Base-by-base conservation (phyloP, 2,113 vertebrate genomes). In the Anoura caudifer region DNA sequence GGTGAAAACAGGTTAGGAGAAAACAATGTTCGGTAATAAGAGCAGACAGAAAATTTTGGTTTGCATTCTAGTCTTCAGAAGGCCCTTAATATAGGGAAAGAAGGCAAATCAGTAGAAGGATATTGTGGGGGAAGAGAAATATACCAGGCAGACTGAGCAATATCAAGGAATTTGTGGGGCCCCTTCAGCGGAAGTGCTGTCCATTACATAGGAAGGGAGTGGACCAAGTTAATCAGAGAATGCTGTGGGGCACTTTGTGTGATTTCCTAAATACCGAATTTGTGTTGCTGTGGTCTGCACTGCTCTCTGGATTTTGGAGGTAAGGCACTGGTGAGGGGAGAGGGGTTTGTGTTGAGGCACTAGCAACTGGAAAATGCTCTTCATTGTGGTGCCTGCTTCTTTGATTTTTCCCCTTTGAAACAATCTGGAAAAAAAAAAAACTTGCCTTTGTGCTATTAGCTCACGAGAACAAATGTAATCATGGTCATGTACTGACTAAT, bases 401-500 rank as follows among this genome's bases (percentile, higher is more conserved):
- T 73, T 52, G 52, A 81, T 70, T 91, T 81, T 56, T 97, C 90
- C 80, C 24, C 73, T 90, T 75, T 95, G 87, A 43, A 94, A 96
- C 10, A n/a, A 31, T 47, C n/a, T 69, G 43, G n/a, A n/a, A n/a
- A 36, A 97, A 69, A 63, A 67, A 61, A 54, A n/a, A 77, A 31
- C 54, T 38, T 95, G 6, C 2, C 11, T 89, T 73, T 94, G 90
- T 82, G 50, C 73, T 67, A 3, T 94, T 88, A 61, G 65, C 83
- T 52, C 52, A 72, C 45, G 63, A 96, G 73, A 96, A n/a, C 6
- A 83, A 97, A 95, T 82, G 67, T 97, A 61, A 88, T 95, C 43
- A 24, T 83, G 97, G 72, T 43, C 79, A 19, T 63, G 45, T 52
- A 75, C 0, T 90, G 52, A 95, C 11, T 11, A 38, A 95, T 90